Percentiles rank a stretch among this genome's conserved stretches.
Conservation (phyloP, 30 jellyfish, hydroid and myxozoan species). For the Turritopsis rubra region DNA sequence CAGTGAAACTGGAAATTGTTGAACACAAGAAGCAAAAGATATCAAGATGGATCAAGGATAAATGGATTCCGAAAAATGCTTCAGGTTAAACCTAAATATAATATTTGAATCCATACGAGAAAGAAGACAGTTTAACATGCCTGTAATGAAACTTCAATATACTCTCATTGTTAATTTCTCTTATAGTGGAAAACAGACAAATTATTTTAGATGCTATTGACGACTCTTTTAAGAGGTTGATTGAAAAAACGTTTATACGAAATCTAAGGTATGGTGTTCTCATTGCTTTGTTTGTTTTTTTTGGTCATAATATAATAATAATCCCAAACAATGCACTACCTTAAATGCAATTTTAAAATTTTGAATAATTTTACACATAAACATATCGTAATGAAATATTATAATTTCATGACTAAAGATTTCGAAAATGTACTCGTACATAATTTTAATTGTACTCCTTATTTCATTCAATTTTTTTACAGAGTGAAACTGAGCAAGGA, state of each 20-base stretch:
- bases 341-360: background rate
- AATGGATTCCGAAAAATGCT: slow-evolving; percentile 45
- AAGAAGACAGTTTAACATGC: too few species aligned
- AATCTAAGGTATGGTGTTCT: slow-evolving; percentile 39
- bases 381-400: too few species aligned
- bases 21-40: slow-evolving; percentile 23
- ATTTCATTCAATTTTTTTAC: background rate
- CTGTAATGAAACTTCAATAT: background rate
- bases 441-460: background rate
- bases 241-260: slow-evolving; percentile 46
- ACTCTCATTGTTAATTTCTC: background rate
- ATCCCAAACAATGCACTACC: too few species aligned
- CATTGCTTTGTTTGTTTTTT: background rate
- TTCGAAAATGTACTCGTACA: too few species aligned
- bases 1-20: slow-evolving; percentile 42
- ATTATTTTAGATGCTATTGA: slow-evolving; percentile 44
- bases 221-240: slow-evolving; percentile 59
- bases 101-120: too few species aligned
- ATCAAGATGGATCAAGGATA: slow-evolving; percentile 23
- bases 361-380: too few species aligned
- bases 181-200: slow-evolving; percentile 41
- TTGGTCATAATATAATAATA: background rate
- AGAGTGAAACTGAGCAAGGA: slow-evolving; percentile 55
- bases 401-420: too few species aligned
- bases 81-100: slow-evolving; percentile 38